Base-by-base conservation (phyloP, 2,113 vertebrate species). In the Rhinogobius similis region DNA sequence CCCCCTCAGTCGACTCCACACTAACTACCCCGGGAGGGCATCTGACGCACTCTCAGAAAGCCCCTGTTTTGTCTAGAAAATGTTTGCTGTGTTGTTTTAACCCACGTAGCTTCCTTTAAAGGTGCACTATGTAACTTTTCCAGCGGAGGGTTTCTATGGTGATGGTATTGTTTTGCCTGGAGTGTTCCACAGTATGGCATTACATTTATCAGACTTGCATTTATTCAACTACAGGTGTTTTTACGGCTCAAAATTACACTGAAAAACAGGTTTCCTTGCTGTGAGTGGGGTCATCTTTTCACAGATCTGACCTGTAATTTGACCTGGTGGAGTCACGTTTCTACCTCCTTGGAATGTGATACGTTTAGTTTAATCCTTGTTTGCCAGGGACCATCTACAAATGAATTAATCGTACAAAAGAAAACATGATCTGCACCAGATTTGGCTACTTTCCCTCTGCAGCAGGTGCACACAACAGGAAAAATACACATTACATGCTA, bases 31-130 rank as follows among this genome's bases (percentile, higher is more conserved):
- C 16, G 32, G 32, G 32, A 36, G 18, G 18, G 29, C 24, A 16
- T 58, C 26, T 58, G 55, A 5, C 10, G 27, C n/a, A 29, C 13
- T 59, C 27, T 61, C 58, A 36, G 4, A 36, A 61, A 61, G 18
- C 3, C 27, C 9, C 27, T 20, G 58, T 68, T 64, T 50, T 13
- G 10, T 65, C 13, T 52, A 10, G 10, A 16, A 26, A 16, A 7
- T 27, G 55, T 58, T 58, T 14, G 29, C 55, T 27, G 26, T 69
- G 53, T 53, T 3, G 10, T 1, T 48, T 71, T 27, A 8, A 48
- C 21, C 23, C 7, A 26, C 68, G 55, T 64, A 46, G 67, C 56
- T 71, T 78, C 12, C 26, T 50, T 50, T 50, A 46, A 46, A 46
- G 14, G 14, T 46, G 14, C 44, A 21, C 46, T 21, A 10, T 50